A percentile compares a stretch with the other conserved stretches of the same genome.
Evolutionary conservation across 1,140 invertebrate species (phyloP).

Genomic region (Eriocheir sinensis): DNA sequence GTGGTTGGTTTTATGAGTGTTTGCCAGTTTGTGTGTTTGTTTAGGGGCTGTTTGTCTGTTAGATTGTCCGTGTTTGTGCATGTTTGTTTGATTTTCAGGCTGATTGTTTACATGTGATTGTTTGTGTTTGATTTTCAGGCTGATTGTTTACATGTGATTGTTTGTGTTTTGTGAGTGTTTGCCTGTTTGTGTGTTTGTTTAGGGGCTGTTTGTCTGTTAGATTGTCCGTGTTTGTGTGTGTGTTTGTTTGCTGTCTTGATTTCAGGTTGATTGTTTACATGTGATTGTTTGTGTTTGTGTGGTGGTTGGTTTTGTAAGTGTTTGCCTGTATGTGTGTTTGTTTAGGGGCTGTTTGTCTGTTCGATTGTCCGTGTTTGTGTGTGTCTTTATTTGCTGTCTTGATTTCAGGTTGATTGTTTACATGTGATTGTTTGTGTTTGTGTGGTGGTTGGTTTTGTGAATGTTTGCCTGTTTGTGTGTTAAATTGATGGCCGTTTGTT

Average conservation of each 20-base stretch:
- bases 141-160: too few relatives aligned
- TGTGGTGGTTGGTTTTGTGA: too few relatives aligned
- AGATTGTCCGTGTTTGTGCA: background rate
- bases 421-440: too few relatives aligned
- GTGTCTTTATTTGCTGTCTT: too few relatives aligned
- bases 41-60: background rate
- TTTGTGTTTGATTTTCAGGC: conserved; percentile 2
- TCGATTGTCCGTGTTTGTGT: too few relatives aligned
- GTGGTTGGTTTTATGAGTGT: background rate
- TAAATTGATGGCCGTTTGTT: background rate
- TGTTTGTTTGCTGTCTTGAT: background rate
- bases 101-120: background rate
- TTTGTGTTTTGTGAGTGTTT: too few relatives aligned
- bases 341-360: too few relatives aligned
- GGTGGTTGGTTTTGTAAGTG: too few relatives aligned
- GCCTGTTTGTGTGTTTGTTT: background rate
- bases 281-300: too few relatives aligned
- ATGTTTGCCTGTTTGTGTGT: background rate
- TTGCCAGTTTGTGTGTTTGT: background rate
- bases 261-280: too few relatives aligned
- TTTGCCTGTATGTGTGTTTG: too few relatives aligned
- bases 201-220: background rate
- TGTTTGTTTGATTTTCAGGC: background rate
- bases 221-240: background rate
- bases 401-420: too few relatives aligned